Percentiles rank a stretch among this genome's conserved stretches.
phyloP scores from a whole-genome alignment of 1,140 invertebrate genomes.

The Leptestheria dahalacensis region DNA sequence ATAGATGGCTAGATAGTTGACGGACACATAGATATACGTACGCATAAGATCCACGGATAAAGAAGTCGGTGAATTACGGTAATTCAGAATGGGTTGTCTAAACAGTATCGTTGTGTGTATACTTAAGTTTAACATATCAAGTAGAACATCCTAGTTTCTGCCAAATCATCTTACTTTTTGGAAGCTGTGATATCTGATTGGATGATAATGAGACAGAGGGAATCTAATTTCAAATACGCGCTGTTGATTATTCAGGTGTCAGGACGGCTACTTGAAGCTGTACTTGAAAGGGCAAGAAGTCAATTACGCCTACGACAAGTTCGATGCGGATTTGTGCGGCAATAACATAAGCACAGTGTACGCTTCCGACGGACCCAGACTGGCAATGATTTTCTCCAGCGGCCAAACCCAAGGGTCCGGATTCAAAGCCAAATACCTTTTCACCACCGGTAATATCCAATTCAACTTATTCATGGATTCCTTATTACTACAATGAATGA shows the following conservation, averaged over 20 bases:
- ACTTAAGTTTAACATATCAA: too few species aligned
- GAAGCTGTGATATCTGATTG: too few species aligned
- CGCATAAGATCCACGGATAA: too few species aligned
- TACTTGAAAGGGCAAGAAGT: constrained; percentile 78
- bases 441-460: constrained; percentile 75
- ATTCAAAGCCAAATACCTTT: constrained; percentile 80
- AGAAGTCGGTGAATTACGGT: too few species aligned
- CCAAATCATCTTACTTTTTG: too few species aligned
- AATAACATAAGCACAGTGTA: constrained; percentile 42
- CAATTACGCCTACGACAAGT: constrained; percentile 78
- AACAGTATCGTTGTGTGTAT: too few species aligned
- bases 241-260: constrained; percentile 40
- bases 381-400: constrained; percentile 84
- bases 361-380: constrained; percentile 74
- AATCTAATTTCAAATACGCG: background rate
- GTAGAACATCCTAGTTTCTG: too few species aligned
- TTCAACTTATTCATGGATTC: too few species aligned
- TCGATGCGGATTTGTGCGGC: constrained; percentile 83
- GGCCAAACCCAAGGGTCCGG: constrained; percentile 72
- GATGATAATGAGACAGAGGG: background rate
- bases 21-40: too few species aligned
- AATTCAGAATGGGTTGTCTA: too few species aligned
- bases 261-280: constrained; percentile 77
- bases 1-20: too few species aligned
- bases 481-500: too few species aligned